Conservation (phyloP, 2,113 vertebrate genomes). For the Osmerus eperlanus region DNA sequence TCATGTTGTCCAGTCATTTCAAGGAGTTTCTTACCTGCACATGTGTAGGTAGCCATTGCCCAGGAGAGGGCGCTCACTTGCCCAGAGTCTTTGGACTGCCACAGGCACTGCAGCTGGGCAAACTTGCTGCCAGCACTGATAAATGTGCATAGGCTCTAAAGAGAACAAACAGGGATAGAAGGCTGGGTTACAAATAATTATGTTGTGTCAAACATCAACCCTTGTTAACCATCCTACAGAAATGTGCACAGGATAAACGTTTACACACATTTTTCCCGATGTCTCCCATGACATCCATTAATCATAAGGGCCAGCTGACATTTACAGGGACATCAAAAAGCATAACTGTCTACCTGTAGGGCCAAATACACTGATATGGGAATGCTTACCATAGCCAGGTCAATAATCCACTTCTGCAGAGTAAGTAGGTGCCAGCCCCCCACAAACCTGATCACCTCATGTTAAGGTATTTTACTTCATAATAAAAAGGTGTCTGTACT, state of each 20-base stretch:
- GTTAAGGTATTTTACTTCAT: slow-evolving; percentile 44
- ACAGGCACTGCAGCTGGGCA: slow-evolving; percentile 84
- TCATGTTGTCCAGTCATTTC: not conserved
- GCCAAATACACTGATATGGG: not conserved
- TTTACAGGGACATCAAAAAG: too few species aligned
- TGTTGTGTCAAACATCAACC: not conserved
- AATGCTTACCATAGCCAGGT: slow-evolving; percentile 82
- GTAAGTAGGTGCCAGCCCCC: slow-evolving; percentile 81
- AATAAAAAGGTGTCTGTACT: not conserved
- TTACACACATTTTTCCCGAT: too few species aligned
- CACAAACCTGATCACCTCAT: slow-evolving; percentile 68
- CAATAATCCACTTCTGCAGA: slow-evolving; percentile 84
- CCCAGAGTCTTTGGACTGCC: slow-evolving; percentile 78
- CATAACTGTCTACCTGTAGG: too few species aligned
- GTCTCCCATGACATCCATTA: too few species aligned
- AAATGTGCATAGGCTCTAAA: slow-evolving; percentile 83
- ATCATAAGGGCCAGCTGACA: too few species aligned
- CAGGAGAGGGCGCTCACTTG: slow-evolving; percentile 85
- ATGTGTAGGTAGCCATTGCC: slow-evolving; percentile 81
- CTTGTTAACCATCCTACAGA: not conserved
- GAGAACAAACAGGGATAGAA: not conserved
- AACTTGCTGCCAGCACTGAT: slow-evolving; percentile 87
- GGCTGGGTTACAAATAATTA: not conserved
- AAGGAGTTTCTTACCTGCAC: slow-evolving; percentile 72
- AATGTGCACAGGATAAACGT: not conserved